Conservation (phyloP, 2,797 vertebrate species). For the Melanotaenia parkinsoni region DNA sequence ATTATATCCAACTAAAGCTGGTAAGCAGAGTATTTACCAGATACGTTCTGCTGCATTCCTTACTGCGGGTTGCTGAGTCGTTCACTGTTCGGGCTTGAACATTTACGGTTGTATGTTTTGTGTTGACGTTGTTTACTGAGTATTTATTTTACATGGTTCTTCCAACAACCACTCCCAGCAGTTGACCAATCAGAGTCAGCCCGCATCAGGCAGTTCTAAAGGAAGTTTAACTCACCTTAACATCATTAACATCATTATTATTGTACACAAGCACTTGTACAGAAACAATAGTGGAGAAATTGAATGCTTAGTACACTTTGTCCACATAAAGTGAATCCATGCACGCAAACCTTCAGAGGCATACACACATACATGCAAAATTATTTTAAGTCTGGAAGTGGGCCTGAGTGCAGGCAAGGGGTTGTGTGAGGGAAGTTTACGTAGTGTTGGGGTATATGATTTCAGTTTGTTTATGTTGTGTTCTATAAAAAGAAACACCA, state of each 20-base stretch:
- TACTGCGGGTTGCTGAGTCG: no score
- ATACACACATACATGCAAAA: conserved; percentile 3
- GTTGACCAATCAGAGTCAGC: no score
- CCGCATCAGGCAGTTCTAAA: neutral
- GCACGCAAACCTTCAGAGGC: neutral
- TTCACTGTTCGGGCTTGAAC: no score
- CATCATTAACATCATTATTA: neutral
- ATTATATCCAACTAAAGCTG: no score
- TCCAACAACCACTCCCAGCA: no score
- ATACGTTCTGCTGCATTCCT: no score
- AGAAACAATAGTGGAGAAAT: neutral
- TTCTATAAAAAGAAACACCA: conserved; percentile 41
- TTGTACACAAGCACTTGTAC: neutral
- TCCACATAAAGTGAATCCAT: neutral
- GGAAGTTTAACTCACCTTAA: conserved; percentile 2
- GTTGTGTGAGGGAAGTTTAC: conserved; percentile 39
- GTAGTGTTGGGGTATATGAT: conserved; percentile 44
- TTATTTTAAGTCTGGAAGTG: conserved; percentile 67
- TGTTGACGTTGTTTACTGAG: no score
- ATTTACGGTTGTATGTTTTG: no score
- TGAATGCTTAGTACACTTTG: neutral
- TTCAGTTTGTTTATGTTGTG: conserved; percentile 67
- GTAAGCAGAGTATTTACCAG: no score
- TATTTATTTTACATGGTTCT: no score
- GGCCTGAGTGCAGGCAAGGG: conserved; percentile 22